phyloP scores from a whole-genome alignment of 2,113 vertebrate genomes.

The Rostratula benghalensis region DNA sequence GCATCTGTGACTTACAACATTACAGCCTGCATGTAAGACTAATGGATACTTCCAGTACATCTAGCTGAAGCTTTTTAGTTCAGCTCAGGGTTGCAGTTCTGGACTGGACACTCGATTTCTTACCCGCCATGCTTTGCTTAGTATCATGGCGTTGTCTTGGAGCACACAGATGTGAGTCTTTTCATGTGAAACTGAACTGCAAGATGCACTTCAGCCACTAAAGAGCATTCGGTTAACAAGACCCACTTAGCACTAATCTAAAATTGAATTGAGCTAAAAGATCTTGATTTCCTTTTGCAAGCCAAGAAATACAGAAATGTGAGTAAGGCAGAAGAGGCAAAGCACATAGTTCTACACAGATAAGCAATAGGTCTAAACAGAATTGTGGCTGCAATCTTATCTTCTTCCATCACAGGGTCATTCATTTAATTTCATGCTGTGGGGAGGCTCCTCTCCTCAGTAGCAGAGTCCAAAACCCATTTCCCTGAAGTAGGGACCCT shows the following conservation, averaged over 20 bases:
- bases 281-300: not conserved
- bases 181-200: not conserved
- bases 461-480: not conserved
- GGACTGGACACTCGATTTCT: not conserved
- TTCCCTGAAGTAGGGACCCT: not conserved
- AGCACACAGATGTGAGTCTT: rapidly evolving
- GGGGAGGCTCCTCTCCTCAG: not conserved
- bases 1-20: not conserved
- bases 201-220: not conserved
- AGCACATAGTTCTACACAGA: not conserved
- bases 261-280: not conserved
- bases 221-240: not conserved
- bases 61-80: not conserved
- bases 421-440: not conserved
- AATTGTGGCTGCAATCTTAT: not conserved
- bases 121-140: not conserved
- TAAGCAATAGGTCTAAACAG: not conserved
- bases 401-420: not conserved
- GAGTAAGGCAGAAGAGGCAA: not conserved
- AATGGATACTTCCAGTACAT: not conserved
- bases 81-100: not conserved
- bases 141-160: not conserved
- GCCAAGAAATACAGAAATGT: not conserved
- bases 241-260: not conserved
- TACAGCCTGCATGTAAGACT: not conserved